Evolutionary conservation across 2,113 vertebrate genomes (phyloP).

Genomic region (Falcunculus frontatus): DNA sequence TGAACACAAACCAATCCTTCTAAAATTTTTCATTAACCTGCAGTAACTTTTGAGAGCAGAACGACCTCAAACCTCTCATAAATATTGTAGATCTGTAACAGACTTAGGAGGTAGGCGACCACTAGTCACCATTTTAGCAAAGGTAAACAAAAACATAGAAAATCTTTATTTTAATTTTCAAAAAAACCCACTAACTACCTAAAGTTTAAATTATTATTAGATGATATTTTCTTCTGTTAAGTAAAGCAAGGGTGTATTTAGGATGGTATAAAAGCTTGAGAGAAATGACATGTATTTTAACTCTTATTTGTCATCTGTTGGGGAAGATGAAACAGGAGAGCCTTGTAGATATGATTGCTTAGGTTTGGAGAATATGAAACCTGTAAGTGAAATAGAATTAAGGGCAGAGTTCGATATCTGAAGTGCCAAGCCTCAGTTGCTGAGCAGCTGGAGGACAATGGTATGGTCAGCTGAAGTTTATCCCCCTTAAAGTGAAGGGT

Average conservation of each 20-base stretch:
- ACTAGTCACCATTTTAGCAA: background rate
- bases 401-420: no score
- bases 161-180: background rate
- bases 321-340: no score
- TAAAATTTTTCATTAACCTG: background rate
- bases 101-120: background rate
- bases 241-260: background rate
- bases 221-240: background rate
- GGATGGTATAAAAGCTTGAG: background rate
- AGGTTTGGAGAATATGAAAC: no score
- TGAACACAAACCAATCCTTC: background rate
- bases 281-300: background rate
- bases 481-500: no score
- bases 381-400: no score
- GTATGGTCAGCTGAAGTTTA: no score
- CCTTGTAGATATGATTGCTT: no score
- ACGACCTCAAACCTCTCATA: background rate
- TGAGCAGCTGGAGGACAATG: no score
- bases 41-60: background rate
- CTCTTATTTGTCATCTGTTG: background rate
- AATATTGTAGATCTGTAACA: background rate
- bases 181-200: background rate
- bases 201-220: background rate
- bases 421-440: no score
- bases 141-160: background rate